Evolutionary conservation across 2,888 invertebrate species (phyloP).

Genomic region (Thalpophila matura): DNA sequence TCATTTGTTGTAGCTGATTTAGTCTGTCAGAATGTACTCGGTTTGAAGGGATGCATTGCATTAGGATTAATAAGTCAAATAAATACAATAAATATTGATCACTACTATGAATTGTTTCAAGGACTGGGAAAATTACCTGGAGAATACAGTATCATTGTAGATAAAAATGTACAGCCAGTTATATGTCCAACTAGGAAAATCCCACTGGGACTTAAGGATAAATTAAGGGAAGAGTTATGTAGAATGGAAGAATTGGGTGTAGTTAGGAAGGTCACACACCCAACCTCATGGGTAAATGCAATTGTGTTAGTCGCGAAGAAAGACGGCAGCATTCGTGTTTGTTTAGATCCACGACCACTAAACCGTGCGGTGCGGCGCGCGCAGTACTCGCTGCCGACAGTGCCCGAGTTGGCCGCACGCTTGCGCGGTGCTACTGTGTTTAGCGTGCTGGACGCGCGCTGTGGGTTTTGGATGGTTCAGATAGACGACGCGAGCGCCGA

Average conservation of each 20-base stretch:
- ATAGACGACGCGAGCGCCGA: conserved; percentile 29
- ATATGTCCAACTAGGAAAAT: conserved; percentile 55
- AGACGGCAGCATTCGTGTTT: no score
- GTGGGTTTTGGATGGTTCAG: conserved; percentile 21
- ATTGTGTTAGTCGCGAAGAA: conserved; percentile 54
- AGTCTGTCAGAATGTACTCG: conserved; percentile 25
- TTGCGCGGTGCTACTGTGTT: conserved; percentile 6
- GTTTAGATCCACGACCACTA: no score
- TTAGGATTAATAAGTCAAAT: conserved; percentile 19
- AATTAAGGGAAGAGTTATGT: conserved; percentile 21
- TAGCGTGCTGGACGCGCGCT: conserved; percentile 9
- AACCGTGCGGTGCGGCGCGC: no score
- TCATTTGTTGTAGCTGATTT: conserved; percentile 18
- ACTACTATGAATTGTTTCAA: conserved; percentile 49
- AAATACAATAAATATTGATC: conserved; percentile 11
- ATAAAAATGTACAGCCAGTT: conserved; percentile 28
- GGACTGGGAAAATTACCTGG: conserved; percentile 54
- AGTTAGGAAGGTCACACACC: conserved; percentile 29
- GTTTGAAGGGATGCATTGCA: conserved; percentile 6
- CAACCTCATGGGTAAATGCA: conserved; percentile 55
- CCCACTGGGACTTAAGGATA: conserved; percentile 54
- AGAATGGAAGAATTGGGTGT: conserved; percentile 22
- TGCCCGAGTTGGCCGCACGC: conserved; percentile 6
- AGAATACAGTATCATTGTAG: conserved; percentile 47
- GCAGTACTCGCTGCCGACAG: not conserved